Conservation (phyloP, 2,113 vertebrate species). For the Saccopteryx bilineata region DNA sequence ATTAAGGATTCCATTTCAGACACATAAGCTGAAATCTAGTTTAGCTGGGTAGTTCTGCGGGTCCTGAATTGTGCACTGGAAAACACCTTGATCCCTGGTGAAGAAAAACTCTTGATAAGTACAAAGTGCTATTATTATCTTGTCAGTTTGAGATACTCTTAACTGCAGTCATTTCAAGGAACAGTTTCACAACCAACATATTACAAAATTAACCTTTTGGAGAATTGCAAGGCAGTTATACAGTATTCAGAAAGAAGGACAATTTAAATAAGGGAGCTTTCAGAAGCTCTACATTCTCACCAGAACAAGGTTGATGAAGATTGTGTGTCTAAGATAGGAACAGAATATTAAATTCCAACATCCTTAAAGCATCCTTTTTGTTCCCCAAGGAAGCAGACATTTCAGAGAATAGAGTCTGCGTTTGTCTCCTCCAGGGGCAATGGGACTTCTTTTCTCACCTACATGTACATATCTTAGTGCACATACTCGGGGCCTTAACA, state of each 20-base stretch:
- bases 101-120: not conserved
- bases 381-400: not conserved
- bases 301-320: not conserved
- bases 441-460: not conserved
- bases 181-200: not conserved
- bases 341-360: not conserved
- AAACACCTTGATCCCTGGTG: not conserved
- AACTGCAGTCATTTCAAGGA: not conserved
- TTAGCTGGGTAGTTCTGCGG: not conserved
- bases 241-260: not conserved
- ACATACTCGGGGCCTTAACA: fast-evolving
- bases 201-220: constrained; percentile 9
- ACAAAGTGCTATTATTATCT: not conserved
- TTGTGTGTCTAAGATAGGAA: not conserved
- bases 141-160: not conserved
- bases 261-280: not conserved
- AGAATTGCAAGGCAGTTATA: not conserved
- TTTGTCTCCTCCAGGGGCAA: not conserved
- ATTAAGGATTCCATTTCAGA: not conserved
- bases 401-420: not conserved
- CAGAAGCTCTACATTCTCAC: not conserved
- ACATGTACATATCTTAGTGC: fast-evolving
- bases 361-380: not conserved
- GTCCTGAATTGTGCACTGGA: fast-evolving
- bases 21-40: not conserved